Evolutionary conservation across 2,888 invertebrate genomes (phyloP), one percentile per base, ranked within the genome.

Genomic region (Drosophila kuntzei): DNA sequence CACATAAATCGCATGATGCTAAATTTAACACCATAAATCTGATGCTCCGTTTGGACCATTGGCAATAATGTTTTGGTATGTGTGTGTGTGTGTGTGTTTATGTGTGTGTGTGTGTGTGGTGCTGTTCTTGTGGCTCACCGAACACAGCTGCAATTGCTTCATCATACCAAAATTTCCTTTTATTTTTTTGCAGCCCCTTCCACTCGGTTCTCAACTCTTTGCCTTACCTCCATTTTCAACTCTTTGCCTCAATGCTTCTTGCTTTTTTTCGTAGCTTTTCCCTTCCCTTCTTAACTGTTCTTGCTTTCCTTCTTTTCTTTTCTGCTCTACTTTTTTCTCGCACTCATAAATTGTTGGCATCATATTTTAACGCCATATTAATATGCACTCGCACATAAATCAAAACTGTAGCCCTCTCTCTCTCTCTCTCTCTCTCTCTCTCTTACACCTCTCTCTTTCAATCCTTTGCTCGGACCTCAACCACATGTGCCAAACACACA

Each of bases 321-420:
- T 54, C 57, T 74, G 75, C 64, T 51, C 34, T 49, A 63, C 46
- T 71, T 78, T 80, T 76, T 85, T 60, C 22, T 41, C 63, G 51
- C 85, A 74, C 76, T 85, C 86, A 85, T 76, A 85, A 80, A 85
- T 87, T 85, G 87, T 66, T 71, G 79, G 86, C 83, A 85, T 85
- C 85, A 85, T 85, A 85, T 85, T 87, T 85, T 85, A 85, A 84
- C 85, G 84, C 87, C 87, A 84, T 87, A 84, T 87, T 84, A 84
- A 87, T 85, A 85, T 85, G 88, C 84, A 85, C 85, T 81, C 79
- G 68, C 37, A 67, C 70, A 82, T 84, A 83, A 87, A 83, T 83
- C 83, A 87, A 76, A 75, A 49, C 55, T 61, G 43, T 49, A 16
- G 34, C 18, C 37, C 27, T 16, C 44, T 36, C 44, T 44, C 50